Evolutionary conservation across 2,797 vertebrate genomes (phyloP).

Genomic region (Brotula barbata): DNA sequence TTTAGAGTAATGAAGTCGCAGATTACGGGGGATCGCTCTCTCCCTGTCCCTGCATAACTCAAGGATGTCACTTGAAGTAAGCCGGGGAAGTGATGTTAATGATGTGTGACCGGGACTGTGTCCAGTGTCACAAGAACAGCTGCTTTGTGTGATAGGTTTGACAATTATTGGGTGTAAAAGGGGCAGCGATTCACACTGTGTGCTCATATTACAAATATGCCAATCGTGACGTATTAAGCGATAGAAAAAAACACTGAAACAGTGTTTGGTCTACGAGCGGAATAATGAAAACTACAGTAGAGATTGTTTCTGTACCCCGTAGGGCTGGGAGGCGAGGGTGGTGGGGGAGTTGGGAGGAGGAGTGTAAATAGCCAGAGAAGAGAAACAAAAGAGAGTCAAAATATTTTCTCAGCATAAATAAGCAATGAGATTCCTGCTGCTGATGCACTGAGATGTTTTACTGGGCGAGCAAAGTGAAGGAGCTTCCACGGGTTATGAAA

Average conservation of each 20-base stretch:
- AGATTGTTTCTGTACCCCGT: slow-evolving; percentile 38
- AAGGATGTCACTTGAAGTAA: slow-evolving; percentile 12
- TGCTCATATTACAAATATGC: slow-evolving; percentile 29
- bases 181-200: slow-evolving; percentile 5
- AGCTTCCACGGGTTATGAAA: slow-evolving; percentile 11
- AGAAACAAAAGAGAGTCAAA: slow-evolving; percentile 36
- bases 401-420: slow-evolving; percentile 47
- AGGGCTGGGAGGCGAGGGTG: slow-evolving; percentile 25
- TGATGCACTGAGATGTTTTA: slow-evolving; percentile 34
- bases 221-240: slow-evolving; percentile 29
- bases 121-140: slow-evolving; percentile 19
- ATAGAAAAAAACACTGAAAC: slow-evolving; percentile 24
- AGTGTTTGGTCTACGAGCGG: slow-evolving; percentile 15
- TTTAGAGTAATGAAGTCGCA: slow-evolving; percentile 6
- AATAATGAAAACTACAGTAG: slow-evolving; percentile 30
- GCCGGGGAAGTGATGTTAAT: slow-evolving; percentile 29
- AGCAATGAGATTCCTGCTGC: slow-evolving; percentile 44
- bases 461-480: slow-evolving; percentile 47
- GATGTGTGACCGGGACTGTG: slow-evolving; percentile 9
- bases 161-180: slow-evolving; percentile 14
- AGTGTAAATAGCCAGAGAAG: slow-evolving; percentile 29
- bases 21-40: slow-evolving; percentile 2
- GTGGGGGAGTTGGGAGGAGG: background rate
- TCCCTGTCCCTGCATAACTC: slow-evolving; percentile 5
- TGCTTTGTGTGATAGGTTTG: slow-evolving; percentile 19